Base-by-base conservation (phyloP, 2,888 invertebrate species). In the Dermolepida albohirtum region DNA sequence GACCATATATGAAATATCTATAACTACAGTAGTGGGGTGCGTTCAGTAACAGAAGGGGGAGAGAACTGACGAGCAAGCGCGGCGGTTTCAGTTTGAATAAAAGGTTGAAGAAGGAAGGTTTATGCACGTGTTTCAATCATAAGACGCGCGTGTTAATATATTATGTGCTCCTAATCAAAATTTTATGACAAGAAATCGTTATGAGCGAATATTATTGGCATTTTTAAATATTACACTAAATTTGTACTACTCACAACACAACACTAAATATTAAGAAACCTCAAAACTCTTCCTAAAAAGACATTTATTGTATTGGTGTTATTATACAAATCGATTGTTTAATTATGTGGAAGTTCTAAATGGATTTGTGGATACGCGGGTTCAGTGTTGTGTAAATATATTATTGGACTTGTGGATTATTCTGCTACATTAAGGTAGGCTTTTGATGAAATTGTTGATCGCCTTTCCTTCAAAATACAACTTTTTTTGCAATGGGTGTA, bases 1-100 rank as follows among this genome's bases (percentile, higher is more conserved):
- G 73, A 71, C 73, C 70, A 69, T 67, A 70, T 74, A 74, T 73
- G 72, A 75, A 74, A 74, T 74, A 75, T 75, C 70, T 71, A 74
- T 74, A 74, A 73, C 72, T 72, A 67, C 64, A 70, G 74, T 74
- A 72, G 75, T 75, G 75, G 75, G 75, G 75, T 69, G 73, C 69
- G 69, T 69, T 59, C 62, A 52, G 54, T 55, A 64, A 63, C 62
- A 66, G 68, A 65, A 70, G 71, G 63, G 73, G 74, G 74, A 73
- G 70, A 73, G 69, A 62, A 72, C 62, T 67, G 66, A 71, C 54
- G 63, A 71, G 75, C 75, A 74, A 70, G 74, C 75, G 74, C 75
- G 71, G 70, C n/a, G n/a, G 71, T 64, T 67, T 73, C 73, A 75
- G 75, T 75, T 74, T 70, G 74, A 72, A 70, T 69, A 62, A 62